Conservation (phyloP, 2,888 invertebrate genomes). For the Microplitis deprimator region DNA sequence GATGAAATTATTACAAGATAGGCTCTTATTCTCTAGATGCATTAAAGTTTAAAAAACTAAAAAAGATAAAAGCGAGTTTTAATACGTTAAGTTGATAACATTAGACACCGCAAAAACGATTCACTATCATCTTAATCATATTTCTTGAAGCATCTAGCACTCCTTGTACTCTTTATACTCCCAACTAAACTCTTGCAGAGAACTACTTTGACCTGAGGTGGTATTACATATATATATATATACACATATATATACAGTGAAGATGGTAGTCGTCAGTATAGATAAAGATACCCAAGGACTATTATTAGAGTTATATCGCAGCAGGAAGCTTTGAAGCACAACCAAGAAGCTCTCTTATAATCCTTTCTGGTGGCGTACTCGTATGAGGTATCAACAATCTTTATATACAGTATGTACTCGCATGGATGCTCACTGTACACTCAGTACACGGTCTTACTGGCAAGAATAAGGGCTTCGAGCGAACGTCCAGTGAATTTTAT, state of each 20-base stretch:
- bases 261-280: conserved; percentile 21
- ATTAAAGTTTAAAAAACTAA: not conserved
- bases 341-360: conserved; percentile 41
- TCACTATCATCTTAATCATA: conserved; percentile 1
- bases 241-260: not conserved
- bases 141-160: conserved; percentile 1
- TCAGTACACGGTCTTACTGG: not conserved
- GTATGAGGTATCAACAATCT: conserved; percentile 10
- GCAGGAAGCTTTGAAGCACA: conserved; percentile 47
- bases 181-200: not conserved
- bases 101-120: conserved; percentile 1
- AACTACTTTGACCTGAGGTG: conserved; percentile 4
- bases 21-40: not conserved
- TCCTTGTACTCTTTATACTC: not conserved
- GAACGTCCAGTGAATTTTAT: not conserved
- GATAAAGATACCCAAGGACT: conserved; percentile 52
- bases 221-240: not conserved
- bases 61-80: not conserved
- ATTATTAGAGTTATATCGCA: conserved; percentile 57
- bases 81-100: not conserved
- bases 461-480: not conserved
- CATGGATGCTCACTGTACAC: not conserved
- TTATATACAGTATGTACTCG: not conserved
- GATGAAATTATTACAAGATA: not conserved
- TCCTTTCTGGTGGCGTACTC: conserved; percentile 14